Base-by-base conservation (phyloP, 2,888 invertebrate genomes). In the Amiota minor region DNA sequence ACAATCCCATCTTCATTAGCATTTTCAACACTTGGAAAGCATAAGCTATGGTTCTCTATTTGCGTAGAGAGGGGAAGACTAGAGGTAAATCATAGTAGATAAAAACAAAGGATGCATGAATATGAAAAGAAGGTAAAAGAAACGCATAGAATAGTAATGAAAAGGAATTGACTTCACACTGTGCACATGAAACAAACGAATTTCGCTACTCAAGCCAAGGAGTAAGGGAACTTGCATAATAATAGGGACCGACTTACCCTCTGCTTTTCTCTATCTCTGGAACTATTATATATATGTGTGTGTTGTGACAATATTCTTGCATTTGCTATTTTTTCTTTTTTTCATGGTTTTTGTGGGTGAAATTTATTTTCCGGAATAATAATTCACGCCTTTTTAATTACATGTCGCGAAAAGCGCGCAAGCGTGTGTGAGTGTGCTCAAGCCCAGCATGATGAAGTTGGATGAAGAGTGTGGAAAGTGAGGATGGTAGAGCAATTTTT, bases 321-420 rank as follows among this genome's bases (percentile, higher is more conserved):
- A 16, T 62, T 12, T 23, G 45, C 18, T 68, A 11, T 16, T 50
- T 50, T 68, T 68, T 71, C 35, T 53, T 53, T 68, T 68, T 18
- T 47, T 1, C 18, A 18, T 47, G 35, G 4, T 65, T 49, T 73
- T 78, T 75, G 74, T 77, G 74, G 76, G 76, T 72, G 75, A 70
- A 78, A 77, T 77, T 77, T 77, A 76, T 78, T 78, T 79, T 76
- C 62, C 71, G 76, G 76, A 78, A 79, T 79, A 80, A 80, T 80
- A 80, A 78, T 80, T 80, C 78, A 80, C 80, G 79, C 80, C 79
- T 76, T 79, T 80, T 80, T 79, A 80, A 80, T 80, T 80, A 80
- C 78, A 77, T 73, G 77, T 78, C 74, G 69, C 72, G 59, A 71
- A 73, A 61, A 76, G 79, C 71, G 73, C 77, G 75, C 65, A 65